A percentile compares a stretch with the other conserved stretches of the same genome.
phyloP scores from a whole-genome alignment of 2,888 invertebrate species.

The Nomada ferruginata region DNA sequence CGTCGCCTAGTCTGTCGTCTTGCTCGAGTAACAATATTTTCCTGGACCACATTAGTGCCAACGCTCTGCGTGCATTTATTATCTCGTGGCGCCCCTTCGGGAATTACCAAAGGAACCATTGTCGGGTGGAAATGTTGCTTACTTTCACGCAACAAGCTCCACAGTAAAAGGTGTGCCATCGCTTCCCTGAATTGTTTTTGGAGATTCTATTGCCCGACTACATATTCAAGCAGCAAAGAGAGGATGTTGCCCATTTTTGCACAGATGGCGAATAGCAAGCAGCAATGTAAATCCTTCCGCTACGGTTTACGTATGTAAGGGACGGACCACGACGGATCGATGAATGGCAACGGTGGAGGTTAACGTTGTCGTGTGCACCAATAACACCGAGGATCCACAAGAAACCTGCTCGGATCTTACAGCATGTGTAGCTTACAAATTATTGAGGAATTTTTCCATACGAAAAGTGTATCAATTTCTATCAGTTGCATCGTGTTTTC shows the following conservation, averaged over 20 bases:
- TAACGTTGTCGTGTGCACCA: neutral
- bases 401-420: constrained; percentile 6
- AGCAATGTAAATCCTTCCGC: neutral
- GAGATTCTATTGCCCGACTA: neutral
- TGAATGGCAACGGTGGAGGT: neutral
- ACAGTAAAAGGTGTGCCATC: neutral
- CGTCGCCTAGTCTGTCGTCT: neutral
- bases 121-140: constrained; percentile 23
- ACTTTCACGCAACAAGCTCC: constrained; percentile 28
- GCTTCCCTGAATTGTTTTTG: neutral
- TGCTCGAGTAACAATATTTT: constrained; percentile 51
- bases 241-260: constrained; percentile 1
- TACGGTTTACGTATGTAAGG: neutral
- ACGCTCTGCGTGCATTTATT: constrained; percentile 2
- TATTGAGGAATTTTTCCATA: constrained; percentile 32
- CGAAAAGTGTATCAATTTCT: constrained; percentile 31
- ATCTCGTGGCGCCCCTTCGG: constrained; percentile 22
- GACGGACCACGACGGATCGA: neutral
- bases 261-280: neutral
- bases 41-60: constrained; percentile 51
- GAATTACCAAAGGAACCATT: constrained; percentile 29
- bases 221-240: neutral
- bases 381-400: too few relatives aligned
- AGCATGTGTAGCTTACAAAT: neutral
- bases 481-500: constrained; percentile 18